Percentiles rank a stretch among this genome's conserved stretches.
These are phyloP conservation scores for Dinocampus coccinellae DNA, from an alignment of 2,888 invertebrate species.

Conservation along the genomic window DNA sequence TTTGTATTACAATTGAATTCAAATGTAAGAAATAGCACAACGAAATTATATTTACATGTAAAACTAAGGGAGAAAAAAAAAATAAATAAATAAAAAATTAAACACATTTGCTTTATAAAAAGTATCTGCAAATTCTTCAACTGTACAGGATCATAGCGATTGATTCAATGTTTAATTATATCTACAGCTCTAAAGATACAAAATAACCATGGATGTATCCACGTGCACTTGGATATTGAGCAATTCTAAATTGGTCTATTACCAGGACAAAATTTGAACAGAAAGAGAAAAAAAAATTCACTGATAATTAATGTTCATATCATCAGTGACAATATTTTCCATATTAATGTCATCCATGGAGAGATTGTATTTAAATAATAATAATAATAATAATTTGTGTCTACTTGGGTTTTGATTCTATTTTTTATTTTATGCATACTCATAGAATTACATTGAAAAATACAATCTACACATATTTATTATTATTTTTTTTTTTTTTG, in stretches of 20 bases:
- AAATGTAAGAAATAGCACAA: too few species aligned
- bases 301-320: slow-evolving; percentile 17
- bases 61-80: too few species aligned
- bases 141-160: slow-evolving; percentile 1
- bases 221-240: slow-evolving; percentile 37
- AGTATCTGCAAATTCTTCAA: neutral
- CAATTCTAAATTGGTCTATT: slow-evolving; percentile 45
- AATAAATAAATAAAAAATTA: too few species aligned
- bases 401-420: too few species aligned
- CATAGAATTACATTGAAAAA: neutral
- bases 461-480: neutral
- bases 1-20: neutral
- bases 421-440: neutral
- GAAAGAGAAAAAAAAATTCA: neutral
- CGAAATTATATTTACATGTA: too few species aligned
- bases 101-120: neutral
- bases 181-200: slow-evolving; percentile 42
- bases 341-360: too few species aligned
- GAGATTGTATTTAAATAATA: too few species aligned
- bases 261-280: slow-evolving; percentile 33
- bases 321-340: neutral
- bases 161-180: neutral
- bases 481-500: neutral
- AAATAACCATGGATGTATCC: slow-evolving; percentile 16
- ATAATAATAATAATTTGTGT: too few species aligned